Percentiles rank a stretch among this genome's conserved stretches.
Evolutionary conservation across 1,140 invertebrate genomes (phyloP).

Genomic region (Solenopsis fugax): DNA sequence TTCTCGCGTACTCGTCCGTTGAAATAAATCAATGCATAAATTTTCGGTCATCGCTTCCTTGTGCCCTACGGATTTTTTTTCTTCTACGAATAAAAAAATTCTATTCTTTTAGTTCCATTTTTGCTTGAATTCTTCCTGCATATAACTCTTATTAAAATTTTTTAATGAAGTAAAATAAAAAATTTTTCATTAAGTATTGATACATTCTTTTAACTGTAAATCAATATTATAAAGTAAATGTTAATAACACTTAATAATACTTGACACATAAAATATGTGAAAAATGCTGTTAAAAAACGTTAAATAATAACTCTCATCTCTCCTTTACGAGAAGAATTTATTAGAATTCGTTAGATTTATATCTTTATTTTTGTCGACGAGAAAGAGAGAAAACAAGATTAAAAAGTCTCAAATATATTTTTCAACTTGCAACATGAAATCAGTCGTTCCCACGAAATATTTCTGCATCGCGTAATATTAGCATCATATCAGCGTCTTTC

Average conservation of each 20-base stretch:
- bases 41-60: not conserved
- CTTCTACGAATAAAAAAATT: not conserved
- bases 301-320: not conserved
- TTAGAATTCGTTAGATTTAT: not conserved
- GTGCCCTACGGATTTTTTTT: not conserved
- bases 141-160: conserved; percentile 1
- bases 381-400: not conserved
- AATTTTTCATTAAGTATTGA: not conserved
- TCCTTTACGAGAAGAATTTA: not conserved
- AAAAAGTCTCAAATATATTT: conserved; percentile 6
- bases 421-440: not conserved
- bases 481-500: conserved; percentile 17
- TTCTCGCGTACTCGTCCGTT: not conserved
- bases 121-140: not conserved
- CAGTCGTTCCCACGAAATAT: not conserved
- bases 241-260: not conserved
- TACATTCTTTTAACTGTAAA: not conserved
- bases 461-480: conserved; percentile 3
- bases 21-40: conserved; percentile 37
- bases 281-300: not conserved
- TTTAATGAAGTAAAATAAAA: not conserved
- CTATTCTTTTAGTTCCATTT: not conserved
- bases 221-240: not conserved
- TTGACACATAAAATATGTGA: not conserved
- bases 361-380: not conserved